Evolutionary conservation across 2,888 invertebrate genomes (phyloP).

Genomic region (Tanytarsus gracilentus): DNA sequence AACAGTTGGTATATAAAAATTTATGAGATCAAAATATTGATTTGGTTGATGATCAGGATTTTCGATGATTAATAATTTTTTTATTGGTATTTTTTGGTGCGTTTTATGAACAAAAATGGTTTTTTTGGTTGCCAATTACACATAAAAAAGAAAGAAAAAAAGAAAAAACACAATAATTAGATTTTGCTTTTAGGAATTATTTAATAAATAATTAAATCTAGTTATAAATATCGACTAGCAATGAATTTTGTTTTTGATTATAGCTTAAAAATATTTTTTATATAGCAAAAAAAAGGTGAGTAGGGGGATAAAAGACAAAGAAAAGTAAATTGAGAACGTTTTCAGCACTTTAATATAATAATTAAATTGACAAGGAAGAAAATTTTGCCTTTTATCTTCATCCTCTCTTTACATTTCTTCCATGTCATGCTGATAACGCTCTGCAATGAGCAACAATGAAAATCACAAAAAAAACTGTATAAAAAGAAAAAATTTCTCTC

Average conservation of each 20-base stretch:
- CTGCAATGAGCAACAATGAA: constrained; percentile 4
- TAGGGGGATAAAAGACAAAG: no score
- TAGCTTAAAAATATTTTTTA: no score
- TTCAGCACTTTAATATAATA: no score
- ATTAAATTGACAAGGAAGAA: no score
- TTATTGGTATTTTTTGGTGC: constrained; percentile 22
- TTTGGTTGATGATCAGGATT: constrained; percentile 15
- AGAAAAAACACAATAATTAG: constrained; percentile 39
- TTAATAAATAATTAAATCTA: no score
- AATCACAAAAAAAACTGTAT: background rate
- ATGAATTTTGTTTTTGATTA: no score
- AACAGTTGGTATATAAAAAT: background rate
- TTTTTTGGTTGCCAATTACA: constrained; percentile 28
- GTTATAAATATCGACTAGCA: no score
- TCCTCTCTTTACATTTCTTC: no score
- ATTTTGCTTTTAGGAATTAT: constrained; percentile 18
- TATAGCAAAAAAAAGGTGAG: no score
- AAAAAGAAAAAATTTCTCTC: background rate
- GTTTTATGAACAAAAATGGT: constrained; percentile 28
- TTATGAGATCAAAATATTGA: no score
- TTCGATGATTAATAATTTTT: constrained; percentile 20
- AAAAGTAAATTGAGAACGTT: no score
- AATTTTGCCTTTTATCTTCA: background rate
- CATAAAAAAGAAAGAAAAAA: constrained; percentile 33
- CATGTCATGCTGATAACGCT: constrained; percentile 13